Evolutionary conservation across 2,888 invertebrate species (phyloP), one percentile per base, ranked within the genome.

Genomic region (Cephus nigrinus): DNA sequence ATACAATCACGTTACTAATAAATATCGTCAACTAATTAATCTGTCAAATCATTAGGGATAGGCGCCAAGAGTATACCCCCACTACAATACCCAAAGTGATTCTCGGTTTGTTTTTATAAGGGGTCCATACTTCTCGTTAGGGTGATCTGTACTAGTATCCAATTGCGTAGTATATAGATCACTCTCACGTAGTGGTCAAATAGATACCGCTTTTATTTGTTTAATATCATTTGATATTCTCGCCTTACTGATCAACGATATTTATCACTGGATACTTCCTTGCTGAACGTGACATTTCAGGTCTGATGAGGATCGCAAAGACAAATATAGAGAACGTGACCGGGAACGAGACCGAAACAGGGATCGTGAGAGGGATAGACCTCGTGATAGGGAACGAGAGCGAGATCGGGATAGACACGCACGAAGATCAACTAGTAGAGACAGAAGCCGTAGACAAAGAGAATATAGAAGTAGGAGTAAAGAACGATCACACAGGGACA

Each of bases 301-400:
- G 85, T 93, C 93, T 74, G 85, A 88, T 74, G 88, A 90, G 75
- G 76, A 81, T 82, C 83, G 91, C 82, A 92, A 92, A 89, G 92
- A 93, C 78, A 76, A 82, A 72, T 84, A 84, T 74, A 76, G 80
- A 74, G 92, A 91, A 87, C 84, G 84, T 36, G 92, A 92, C 68
- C 75, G 82, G 55, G 80, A 82, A 74, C 82, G 83, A 68, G 90
- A 89, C 30, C 88, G 90, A 72, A 90, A 91, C 40, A 88, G 88
- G 72, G 88, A 90, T 72, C 85, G 89, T 78, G 90, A 90, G 32
- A 86, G 87, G 77, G 86, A 86, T 36, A 71, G 23, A 71, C 32
- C 33, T 55, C 86, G 84, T 81, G 84, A 82, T 78, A 84, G 88
- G 30, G 88, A 89, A 68, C 82, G 86, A 33, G 88, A 88, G 15